Base-by-base conservation (phyloP, 2,113 vertebrate genomes). In the Phalacrocorax carbo region DNA sequence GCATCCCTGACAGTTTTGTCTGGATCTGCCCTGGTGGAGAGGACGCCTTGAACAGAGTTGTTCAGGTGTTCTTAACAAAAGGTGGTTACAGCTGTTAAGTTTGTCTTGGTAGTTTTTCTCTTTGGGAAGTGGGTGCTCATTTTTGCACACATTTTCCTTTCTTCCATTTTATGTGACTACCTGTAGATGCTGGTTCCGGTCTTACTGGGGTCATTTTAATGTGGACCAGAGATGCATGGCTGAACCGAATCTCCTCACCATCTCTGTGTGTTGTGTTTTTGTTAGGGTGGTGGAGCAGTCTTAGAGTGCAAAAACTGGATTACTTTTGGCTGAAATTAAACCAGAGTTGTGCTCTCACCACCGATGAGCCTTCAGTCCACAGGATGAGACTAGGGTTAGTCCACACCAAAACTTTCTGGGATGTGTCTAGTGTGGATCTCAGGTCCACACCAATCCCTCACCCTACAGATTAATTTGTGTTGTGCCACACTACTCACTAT, bases 161-260 rank as follows among this genome's bases (percentile, higher is more conserved):
- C 42, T 30, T 88, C 9, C 9, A 18, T 52, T 81, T 78, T 60
- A 11, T 38, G n/a, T 48, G 38, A 60, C 14, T 60, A 8, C 29
- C 29, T 0, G 0, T 52, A 66, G 51, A 40, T 78, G 32, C 8
- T 7, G 5, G 12, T 69, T 84, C 58, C 65, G 48, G 19, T 78
- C 51, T 30, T 65, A n/a, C 2, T 11, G 49, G 14, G 19, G 9
- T 4, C 23, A 34, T 7, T 60, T 73, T 52, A 58, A 49, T 10
- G 20, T 66, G 42, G 18, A 21, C 54, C 29, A 88, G 58, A 69
- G 68, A 3, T 13, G 15, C 46, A 12, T 15, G 7, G 36, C 22
- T 36, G 19, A 90, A 64, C 12, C 0, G 0, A 60, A 55, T 25
- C 17, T 36, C 6, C 55, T 6, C 23, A 66, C 22, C 18, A 61